A percentile compares a stretch with the other conserved stretches of the same genome.
These are phyloP conservation scores for Ellobius talpinus DNA, from an alignment of 2,113 vertebrate species.

Conservation along the genomic window DNA sequence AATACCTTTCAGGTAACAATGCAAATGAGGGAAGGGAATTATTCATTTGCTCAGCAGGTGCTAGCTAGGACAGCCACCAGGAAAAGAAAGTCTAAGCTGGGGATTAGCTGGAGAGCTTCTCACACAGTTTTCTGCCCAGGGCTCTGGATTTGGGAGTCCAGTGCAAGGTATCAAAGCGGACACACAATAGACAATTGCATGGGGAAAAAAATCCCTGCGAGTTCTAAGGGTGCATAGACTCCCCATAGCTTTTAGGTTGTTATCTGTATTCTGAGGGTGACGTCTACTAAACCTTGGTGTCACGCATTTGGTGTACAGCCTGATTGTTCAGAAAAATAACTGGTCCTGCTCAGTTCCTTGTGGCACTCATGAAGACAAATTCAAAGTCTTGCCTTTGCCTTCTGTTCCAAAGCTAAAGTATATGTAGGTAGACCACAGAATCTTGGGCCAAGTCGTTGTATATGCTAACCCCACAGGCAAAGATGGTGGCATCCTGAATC, in stretches of 20 bases:
- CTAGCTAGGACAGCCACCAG: slow-evolving; percentile 29
- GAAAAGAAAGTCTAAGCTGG: slow-evolving; percentile 36
- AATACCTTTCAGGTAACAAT: slow-evolving; percentile 71
- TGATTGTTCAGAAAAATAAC: slow-evolving; percentile 50
- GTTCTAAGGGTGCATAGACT: slow-evolving; percentile 58
- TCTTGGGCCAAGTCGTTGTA: no score
- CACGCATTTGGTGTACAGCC: slow-evolving; percentile 66
- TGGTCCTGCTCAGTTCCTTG: neutral
- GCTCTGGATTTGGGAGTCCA: neutral
- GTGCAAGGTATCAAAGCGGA: neutral
- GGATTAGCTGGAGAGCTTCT: slow-evolving; percentile 61
- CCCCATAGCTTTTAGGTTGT: slow-evolving; percentile 63
- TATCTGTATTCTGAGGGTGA: slow-evolving; percentile 67
- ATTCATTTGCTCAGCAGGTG: slow-evolving; percentile 70
- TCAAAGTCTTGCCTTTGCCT: neutral
- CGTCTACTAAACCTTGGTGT: slow-evolving; percentile 75
- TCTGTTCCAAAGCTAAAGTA: neutral
- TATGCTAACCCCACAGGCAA: neutral
- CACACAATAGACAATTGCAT: neutral
- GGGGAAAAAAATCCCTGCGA: slow-evolving; percentile 49
- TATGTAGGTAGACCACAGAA: neutral
- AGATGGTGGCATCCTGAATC: neutral
- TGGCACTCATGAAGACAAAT: neutral
- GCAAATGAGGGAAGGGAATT: slow-evolving; percentile 80
- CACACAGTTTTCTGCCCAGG: neutral